These are phyloP conservation scores for Zaprionus lachaisei DNA, from an alignment of 1,140 invertebrate genomes.

Conservation along the genomic window DNA sequence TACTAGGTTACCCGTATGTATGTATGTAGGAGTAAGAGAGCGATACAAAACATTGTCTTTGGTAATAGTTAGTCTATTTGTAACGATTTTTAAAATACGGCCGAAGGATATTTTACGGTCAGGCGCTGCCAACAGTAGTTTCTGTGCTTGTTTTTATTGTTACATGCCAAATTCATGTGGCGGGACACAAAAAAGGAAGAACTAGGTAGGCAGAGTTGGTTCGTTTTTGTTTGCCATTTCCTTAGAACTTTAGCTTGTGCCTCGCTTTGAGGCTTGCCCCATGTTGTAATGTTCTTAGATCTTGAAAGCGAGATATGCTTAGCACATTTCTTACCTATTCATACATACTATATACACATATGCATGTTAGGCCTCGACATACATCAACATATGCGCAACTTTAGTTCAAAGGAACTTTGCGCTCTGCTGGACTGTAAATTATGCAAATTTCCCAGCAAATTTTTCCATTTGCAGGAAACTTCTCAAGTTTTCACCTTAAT, in stretches of 20 bases:
- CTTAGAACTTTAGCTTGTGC: background rate
- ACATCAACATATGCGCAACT: background rate
- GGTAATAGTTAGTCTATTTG: too few species aligned
- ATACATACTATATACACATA: background rate
- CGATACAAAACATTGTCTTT: too few species aligned
- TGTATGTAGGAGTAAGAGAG: too few species aligned
- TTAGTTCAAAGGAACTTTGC: background rate
- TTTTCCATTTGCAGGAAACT: background rate
- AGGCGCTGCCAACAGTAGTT: too few species aligned
- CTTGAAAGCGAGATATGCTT: background rate
- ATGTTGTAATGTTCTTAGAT: background rate
- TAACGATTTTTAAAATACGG: too few species aligned
- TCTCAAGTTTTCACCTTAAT: background rate
- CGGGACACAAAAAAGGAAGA: slow-evolving; percentile 13
- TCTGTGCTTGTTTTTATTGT: slow-evolving; percentile 24
- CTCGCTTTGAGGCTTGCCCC: background rate
- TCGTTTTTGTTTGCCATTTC: slow-evolving; percentile 11
- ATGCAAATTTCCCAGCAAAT: background rate
- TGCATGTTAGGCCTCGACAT: background rate
- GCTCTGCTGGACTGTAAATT: slow-evolving; percentile 7
- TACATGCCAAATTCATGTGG: slow-evolving; percentile 28
- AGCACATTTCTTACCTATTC: background rate
- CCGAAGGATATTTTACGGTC: background rate
- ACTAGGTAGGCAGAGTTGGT: background rate
- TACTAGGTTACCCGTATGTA: too few species aligned